Evolutionary conservation across 1,140 invertebrate genomes (phyloP), one percentile per base, ranked within the genome.

Genomic region (Conopomorpha cramerella): DNA sequence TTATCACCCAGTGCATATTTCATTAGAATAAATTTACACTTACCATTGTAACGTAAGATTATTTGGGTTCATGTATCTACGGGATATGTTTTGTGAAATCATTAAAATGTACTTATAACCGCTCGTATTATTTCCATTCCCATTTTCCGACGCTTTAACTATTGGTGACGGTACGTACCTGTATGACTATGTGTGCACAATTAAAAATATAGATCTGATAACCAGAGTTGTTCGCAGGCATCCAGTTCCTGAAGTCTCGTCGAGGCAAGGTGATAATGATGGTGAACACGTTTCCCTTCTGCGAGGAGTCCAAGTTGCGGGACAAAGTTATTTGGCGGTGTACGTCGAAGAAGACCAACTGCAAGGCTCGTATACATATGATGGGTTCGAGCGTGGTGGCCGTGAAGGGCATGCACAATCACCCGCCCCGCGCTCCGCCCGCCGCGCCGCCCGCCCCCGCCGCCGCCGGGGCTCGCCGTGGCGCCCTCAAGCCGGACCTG

Each of bases 181-280:
- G n/a, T n/a, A n/a, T n/a, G n/a, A n/a, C n/a, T n/a, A n/a, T n/a
- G n/a, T n/a, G n/a, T n/a, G n/a, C n/a, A n/a, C n/a, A n/a, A n/a
- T n/a, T n/a, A n/a, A n/a, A n/a, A n/a, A n/a, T n/a, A n/a, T n/a
- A n/a, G n/a, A n/a, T n/a, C n/a, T n/a, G n/a, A n/a, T n/a, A n/a
- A n/a, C n/a, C n/a, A n/a, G n/a, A n/a, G 39, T 52, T 63, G 50
- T 68, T 45, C 52, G 46, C 62, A 79, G 76, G 74, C 50, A 76
- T 79, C 45, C 70, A 74, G 49, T 79, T 77, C 51, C 53, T 78
- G 44, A 73, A 74, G 41, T 79, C 77, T 25, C 57, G 77, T 3
- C 73, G 74, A 13, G 77, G 77, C 26, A 79, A 79, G 46, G 55
- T 79, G n/a, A 71, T 79, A 34, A 79, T 79, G 74, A 67, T 79